These are phyloP conservation scores for Parus major DNA, from an alignment of 2,113 vertebrate species.

Conservation along the genomic window DNA sequence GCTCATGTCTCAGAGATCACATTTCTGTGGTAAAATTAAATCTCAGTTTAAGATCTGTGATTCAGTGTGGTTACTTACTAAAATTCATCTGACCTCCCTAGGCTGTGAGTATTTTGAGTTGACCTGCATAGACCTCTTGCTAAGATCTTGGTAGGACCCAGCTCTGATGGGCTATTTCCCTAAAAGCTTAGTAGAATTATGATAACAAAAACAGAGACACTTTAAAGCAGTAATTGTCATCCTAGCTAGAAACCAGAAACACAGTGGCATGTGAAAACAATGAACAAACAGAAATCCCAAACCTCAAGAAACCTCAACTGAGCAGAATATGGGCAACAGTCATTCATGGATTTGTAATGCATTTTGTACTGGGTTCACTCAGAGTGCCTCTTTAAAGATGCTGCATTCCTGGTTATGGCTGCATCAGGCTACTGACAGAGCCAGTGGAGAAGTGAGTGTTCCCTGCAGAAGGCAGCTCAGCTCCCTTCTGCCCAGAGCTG, in stretches of 20 bases:
- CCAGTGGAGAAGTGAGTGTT: rapidly evolving
- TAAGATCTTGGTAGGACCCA: slow-evolving; percentile 1
- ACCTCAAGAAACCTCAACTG: not conserved
- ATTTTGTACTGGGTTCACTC: not conserved
- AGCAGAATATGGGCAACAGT: not conserved
- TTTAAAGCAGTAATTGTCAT: not conserved
- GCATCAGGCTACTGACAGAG: not conserved
- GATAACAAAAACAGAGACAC: not conserved
- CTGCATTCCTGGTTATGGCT: not conserved
- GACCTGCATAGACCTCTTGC: not conserved
- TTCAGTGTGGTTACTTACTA: not conserved
- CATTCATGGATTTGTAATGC: not conserved
- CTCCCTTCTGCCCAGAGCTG: not conserved
- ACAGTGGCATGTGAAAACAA: not conserved
- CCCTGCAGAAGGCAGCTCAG: not conserved
- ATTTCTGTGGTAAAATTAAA: slow-evolving; percentile 41
- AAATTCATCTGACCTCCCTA: not conserved
- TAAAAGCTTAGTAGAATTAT: not conserved
- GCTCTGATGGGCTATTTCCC: not conserved
- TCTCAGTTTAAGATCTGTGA: slow-evolving; percentile 10
- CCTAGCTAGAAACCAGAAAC: not conserved
- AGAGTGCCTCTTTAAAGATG: not conserved
- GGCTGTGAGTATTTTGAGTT: not conserved
- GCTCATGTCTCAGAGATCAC: not conserved
- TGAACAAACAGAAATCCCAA: not conserved